phyloP scores from a whole-genome alignment of 2,888 invertebrate species.

The Xylocampa areola region DNA sequence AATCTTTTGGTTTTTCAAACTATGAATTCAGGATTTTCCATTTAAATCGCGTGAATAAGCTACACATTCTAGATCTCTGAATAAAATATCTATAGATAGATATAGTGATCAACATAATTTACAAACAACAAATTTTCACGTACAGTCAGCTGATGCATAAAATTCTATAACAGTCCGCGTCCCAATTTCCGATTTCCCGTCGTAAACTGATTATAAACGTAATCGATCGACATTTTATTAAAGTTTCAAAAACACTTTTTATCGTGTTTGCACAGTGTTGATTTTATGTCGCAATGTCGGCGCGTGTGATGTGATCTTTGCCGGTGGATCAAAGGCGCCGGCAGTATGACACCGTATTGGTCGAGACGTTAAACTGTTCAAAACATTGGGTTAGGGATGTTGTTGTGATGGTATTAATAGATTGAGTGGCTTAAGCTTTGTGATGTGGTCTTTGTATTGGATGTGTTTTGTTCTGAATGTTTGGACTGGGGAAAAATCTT shows the following conservation, averaged over 20 bases:
- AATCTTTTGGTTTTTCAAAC: no score
- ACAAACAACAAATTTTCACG: conserved; percentile 26
- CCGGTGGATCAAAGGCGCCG: conserved; percentile 82
- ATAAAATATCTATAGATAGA: conserved; percentile 12
- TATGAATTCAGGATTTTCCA: no score
- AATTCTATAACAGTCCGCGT: conserved; percentile 35
- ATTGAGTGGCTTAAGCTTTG: conserved; percentile 48
- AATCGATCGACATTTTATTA: conserved; percentile 65
- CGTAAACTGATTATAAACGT: conserved; percentile 62
- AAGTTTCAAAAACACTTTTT: conserved; percentile 64
- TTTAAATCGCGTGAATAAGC: background rate
- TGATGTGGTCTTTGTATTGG: conserved; percentile 34
- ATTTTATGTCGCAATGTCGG: conserved; percentile 65
- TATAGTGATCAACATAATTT: conserved; percentile 1
- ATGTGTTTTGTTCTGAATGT: no score
- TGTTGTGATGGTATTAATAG: conserved; percentile 61
- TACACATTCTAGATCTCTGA: conserved; percentile 12
- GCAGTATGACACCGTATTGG: conserved; percentile 82
- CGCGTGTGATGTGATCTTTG: conserved; percentile 73
- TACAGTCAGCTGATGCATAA: conserved; percentile 38
- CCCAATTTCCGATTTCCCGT: conserved; percentile 65
- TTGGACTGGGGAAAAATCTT: no score
- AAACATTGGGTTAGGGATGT: conserved; percentile 68
- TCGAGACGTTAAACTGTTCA: conserved; percentile 76
- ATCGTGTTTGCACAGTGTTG: conserved; percentile 66